phyloP scores from a whole-genome alignment of 2,797 vertebrate species.

The Cheirogaleus major region DNA sequence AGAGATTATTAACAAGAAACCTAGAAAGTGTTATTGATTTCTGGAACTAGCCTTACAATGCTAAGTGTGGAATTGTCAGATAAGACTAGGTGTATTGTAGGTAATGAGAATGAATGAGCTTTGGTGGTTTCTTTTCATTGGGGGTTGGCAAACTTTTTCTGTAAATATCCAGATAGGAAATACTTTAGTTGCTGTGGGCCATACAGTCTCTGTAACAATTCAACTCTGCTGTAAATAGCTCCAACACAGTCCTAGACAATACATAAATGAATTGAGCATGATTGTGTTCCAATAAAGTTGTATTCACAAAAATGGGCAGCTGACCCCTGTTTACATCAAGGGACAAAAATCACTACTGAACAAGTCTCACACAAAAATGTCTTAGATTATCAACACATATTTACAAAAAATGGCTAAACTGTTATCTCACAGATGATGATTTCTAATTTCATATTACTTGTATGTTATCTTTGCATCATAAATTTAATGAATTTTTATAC shows the following conservation, averaged over 20 bases:
- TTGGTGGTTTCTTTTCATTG: background rate
- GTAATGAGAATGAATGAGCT: background rate
- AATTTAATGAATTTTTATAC: constrained; percentile 9
- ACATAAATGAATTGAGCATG: background rate
- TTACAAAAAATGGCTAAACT: background rate
- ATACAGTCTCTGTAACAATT: background rate
- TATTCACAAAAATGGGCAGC: background rate
- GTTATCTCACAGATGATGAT: background rate
- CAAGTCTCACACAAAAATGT: background rate
- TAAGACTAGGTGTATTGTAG: background rate
- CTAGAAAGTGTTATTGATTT: background rate
- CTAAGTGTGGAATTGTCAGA: background rate
- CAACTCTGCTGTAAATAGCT: background rate
- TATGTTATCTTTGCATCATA: background rate
- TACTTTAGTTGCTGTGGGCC: background rate
- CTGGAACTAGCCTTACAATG: background rate
- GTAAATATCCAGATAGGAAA: constrained; percentile 10
- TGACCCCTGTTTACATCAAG: background rate
- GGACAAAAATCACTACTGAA: background rate
- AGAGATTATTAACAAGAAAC: background rate
- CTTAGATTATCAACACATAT: background rate
- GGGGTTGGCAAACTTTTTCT: background rate
- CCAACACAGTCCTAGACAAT: background rate
- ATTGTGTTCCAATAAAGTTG: background rate
- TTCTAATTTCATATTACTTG: background rate